Conservation (phyloP, 2,797 vertebrate genomes). For the Salmo trutta region DNA sequence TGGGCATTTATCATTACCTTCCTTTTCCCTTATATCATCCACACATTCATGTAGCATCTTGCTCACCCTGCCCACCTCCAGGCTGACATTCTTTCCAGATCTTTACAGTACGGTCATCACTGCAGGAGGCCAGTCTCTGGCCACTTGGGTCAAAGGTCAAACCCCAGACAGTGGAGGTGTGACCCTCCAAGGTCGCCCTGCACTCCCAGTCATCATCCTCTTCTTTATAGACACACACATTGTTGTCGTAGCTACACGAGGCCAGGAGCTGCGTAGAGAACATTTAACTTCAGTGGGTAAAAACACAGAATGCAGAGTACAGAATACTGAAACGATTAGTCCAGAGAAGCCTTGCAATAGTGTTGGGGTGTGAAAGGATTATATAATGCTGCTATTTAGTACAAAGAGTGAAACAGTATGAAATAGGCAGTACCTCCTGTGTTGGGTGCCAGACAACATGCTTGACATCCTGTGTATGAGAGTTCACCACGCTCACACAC, state of each 20-base stretch:
- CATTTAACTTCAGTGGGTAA: not conserved
- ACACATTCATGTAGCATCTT: not conserved
- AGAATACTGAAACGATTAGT: too few relatives aligned
- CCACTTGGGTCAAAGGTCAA: slow-evolving; percentile 85
- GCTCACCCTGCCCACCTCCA: slow-evolving; percentile 66
- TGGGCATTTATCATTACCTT: not conserved
- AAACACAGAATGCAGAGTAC: too few relatives aligned
- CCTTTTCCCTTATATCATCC: not conserved
- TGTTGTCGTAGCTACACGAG: slow-evolving; percentile 95
- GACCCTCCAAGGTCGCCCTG: slow-evolving; percentile 86
- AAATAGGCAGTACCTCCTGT: slow-evolving; percentile 78
- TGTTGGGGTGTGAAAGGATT: not conserved
- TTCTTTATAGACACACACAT: slow-evolving; percentile 91
- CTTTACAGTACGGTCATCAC: slow-evolving; percentile 90
- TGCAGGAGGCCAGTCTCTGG: slow-evolving; percentile 87
- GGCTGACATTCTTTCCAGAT: slow-evolving; percentile 84
- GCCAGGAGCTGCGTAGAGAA: slow-evolving; percentile 81
- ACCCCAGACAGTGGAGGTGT: slow-evolving; percentile 93
- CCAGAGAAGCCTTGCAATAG: not conserved
- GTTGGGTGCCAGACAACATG: slow-evolving; percentile 93
- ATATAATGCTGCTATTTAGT: not conserved
- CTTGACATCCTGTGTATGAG: slow-evolving; percentile 95
- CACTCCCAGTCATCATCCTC: slow-evolving; percentile 98
- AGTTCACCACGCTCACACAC: slow-evolving; percentile 92
- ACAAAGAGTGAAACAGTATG: not conserved